Base-by-base conservation (phyloP, 92 coral and sea anemone species). In the Paragorgia papillata region DNA sequence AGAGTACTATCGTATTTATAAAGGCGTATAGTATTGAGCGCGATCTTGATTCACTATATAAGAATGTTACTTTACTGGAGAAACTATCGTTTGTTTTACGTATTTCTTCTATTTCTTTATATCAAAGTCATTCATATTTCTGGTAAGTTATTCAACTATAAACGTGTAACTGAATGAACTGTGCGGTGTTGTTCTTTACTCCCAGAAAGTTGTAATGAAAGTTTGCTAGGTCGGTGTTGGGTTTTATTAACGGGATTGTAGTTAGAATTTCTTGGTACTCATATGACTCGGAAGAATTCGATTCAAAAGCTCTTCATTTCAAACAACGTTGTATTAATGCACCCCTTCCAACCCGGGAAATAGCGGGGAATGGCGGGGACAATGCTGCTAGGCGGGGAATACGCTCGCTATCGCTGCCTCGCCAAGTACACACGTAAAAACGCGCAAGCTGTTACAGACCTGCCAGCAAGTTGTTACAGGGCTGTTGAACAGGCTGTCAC, bases 31-130 rank as follows among this genome's bases (percentile, higher is more conserved):
- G n/a, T n/a, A n/a, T n/a, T n/a, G n/a, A 5, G 65, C 12, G 15
- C 24, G 21, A 7, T 75, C 49, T 4, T 0, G 30, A 61, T 70
- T 25, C 73, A 7, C 92, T n/a, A n/a, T n/a, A n/a, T 87, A 68
- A 49, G 59, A 37, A 68, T 68, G 75, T 7, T 35, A 25, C 50
- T 28, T n/a, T n/a, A n/a, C n/a, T n/a, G n/a, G n/a, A n/a, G n/a
- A 1, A 68, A 46, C 24, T 68, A 9, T 54, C 3, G 26, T 54
- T 48, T 68, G 6, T 26, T 44, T 68, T 27, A 27, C 32, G 58
- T 54, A 68, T 37, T 68, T 68, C 60, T 68, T 46, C 30, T 49
- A 3, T 44, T 14, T 6, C 25, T 20, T 48, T 12, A 59, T 35
- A 48, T 68, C 34, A 68, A 68, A 44, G 51, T 68, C 34, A 34